Evolutionary conservation across 2,888 invertebrate species (phyloP).

Genomic region (Dynastes grantii): DNA sequence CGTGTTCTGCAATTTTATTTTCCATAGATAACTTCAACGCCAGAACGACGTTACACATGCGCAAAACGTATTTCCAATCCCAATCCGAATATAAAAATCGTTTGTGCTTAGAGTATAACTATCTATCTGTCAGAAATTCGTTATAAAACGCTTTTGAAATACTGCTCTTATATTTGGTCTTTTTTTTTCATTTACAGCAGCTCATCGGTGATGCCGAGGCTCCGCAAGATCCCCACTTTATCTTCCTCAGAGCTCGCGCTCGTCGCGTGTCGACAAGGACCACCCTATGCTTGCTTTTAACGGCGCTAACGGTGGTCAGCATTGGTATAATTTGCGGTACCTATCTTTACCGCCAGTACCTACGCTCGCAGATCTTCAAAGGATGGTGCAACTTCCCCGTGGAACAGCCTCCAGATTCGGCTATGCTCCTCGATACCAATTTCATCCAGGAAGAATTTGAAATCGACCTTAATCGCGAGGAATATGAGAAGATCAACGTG

Average conservation of each 20-base stretch:
- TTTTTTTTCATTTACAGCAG: constrained; percentile 7
- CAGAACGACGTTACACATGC: too few relatives aligned
- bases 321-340: constrained; percentile 82
- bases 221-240: constrained; percentile 68
- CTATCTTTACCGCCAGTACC: constrained; percentile 83
- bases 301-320: constrained; percentile 80
- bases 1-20: too few relatives aligned
- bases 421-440: constrained; percentile 59
- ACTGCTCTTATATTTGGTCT: too few relatives aligned
- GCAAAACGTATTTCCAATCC: too few relatives aligned
- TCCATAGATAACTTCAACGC: too few relatives aligned
- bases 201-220: constrained; percentile 70
- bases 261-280: constrained; percentile 76
- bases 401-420: constrained; percentile 60
- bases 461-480: constrained; percentile 80
- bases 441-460: constrained; percentile 88
- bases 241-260: constrained; percentile 70
- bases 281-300: constrained; percentile 79
- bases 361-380: constrained; percentile 77
- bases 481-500: constrained; percentile 89
- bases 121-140: too few relatives aligned
- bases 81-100: too few relatives aligned
- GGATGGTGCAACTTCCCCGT: constrained; percentile 82
- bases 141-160: too few relatives aligned
- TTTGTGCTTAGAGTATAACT: too few relatives aligned